These are phyloP conservation scores for Ia io DNA, from an alignment of 2,113 vertebrate species.

Conservation along the genomic window DNA sequence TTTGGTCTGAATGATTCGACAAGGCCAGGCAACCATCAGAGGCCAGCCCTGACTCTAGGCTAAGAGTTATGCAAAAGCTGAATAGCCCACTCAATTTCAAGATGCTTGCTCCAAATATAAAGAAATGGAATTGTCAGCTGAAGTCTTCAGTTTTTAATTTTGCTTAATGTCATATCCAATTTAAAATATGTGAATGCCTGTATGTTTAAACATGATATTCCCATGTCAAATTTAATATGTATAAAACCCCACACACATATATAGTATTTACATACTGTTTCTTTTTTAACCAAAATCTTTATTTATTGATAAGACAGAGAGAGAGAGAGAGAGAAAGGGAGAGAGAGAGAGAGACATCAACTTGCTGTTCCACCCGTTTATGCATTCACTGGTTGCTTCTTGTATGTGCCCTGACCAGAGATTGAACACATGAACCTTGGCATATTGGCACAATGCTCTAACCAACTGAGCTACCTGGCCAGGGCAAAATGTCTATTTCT, in stretches of 20 bases:
- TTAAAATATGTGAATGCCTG: background rate
- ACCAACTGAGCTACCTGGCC: background rate
- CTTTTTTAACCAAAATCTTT: background rate
- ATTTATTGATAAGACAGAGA: background rate
- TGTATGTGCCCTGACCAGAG: background rate
- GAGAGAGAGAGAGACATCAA: background rate
- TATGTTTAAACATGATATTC: background rate
- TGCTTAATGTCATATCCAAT: background rate
- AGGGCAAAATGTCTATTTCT: background rate
- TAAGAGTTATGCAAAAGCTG: background rate
- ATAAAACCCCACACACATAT: background rate
- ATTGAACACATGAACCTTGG: background rate
- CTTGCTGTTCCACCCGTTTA: background rate
- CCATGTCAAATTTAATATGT: background rate
- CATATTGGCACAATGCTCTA: background rate
- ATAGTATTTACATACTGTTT: background rate
- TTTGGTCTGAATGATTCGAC: background rate
- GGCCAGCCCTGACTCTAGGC: background rate
- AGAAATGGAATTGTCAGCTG: background rate
- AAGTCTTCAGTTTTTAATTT: background rate
- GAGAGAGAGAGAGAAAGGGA: no score
- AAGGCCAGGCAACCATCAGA: background rate
- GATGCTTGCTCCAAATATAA: background rate
- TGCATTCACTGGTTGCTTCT: background rate
- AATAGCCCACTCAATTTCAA: background rate